Percentiles rank a stretch among this genome's conserved stretches.
These are phyloP conservation scores for Triplophysa yarkandensis DNA, from an alignment of 2,797 vertebrate genomes.

Conservation along the genomic window DNA sequence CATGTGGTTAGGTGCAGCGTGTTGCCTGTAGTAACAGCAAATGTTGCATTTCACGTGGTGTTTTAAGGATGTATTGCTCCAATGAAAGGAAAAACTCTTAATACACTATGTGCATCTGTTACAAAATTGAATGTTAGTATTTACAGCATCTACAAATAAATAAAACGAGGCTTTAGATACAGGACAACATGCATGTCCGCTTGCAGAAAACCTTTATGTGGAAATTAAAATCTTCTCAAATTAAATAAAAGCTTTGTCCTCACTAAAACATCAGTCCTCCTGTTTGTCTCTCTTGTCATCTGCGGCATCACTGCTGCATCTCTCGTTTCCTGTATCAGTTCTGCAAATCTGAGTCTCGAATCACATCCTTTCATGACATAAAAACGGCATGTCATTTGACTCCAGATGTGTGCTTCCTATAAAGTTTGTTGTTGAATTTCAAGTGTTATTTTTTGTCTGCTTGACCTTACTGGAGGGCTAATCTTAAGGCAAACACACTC, in stretches of 20 bases:
- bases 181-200: not conserved
- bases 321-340: not conserved
- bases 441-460: not conserved
- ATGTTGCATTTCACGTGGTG: not conserved
- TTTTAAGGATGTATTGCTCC: not conserved
- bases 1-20: not conserved
- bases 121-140: too few species aligned
- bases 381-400: not conserved
- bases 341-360: not conserved
- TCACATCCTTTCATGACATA: not conserved
- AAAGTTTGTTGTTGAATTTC: not conserved
- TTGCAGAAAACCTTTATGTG: too few species aligned
- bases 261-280: not conserved
- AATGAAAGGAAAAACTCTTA: not conserved
- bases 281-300: not conserved
- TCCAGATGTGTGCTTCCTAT: not conserved
- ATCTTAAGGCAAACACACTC: not conserved
- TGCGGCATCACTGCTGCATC: not conserved
- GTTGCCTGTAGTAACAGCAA: not conserved
- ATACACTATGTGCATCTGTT: not conserved
- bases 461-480: not conserved
- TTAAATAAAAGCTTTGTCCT: slow-evolving; percentile 29
- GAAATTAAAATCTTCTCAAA: slow-evolving; percentile 15
- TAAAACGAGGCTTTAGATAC: not conserved
- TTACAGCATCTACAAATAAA: too few species aligned